Conservation (phyloP, 2,888 invertebrate genomes). For the Phrixothrix hirtus region DNA sequence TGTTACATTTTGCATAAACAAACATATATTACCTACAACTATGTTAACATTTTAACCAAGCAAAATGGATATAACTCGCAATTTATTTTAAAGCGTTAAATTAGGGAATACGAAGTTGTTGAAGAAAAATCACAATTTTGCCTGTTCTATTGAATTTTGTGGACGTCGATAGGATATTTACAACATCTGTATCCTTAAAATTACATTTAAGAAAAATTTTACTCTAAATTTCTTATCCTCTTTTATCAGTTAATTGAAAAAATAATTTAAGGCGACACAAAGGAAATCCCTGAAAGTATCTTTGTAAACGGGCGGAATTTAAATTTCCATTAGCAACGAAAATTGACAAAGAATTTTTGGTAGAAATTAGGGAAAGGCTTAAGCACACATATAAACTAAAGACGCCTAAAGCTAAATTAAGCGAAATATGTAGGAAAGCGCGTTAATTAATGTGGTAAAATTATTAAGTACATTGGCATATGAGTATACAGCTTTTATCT, state of each 20-base stretch:
- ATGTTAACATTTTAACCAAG: too few relatives aligned
- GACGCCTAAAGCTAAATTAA: slow-evolving; percentile 18
- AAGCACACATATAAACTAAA: slow-evolving; percentile 1
- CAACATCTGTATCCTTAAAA: slow-evolving; percentile 16
- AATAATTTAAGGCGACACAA: background rate
- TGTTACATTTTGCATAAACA: too few relatives aligned
- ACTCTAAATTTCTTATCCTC: slow-evolving; percentile 12
- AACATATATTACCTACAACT: too few relatives aligned
- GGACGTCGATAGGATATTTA: slow-evolving; percentile 20
- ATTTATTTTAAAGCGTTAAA: slow-evolving; percentile 21
- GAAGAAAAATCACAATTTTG: slow-evolving; percentile 27
- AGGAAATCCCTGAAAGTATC: background rate
- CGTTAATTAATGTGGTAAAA: slow-evolving; percentile 17
- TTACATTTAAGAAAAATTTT: slow-evolving; percentile 10
- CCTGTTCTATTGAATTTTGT: slow-evolving; percentile 23
- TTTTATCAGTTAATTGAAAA: slow-evolving; percentile 4
- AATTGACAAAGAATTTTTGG: too few relatives aligned
- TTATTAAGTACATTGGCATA: slow-evolving; percentile 16
- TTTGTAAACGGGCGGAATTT: background rate
- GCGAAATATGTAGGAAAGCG: slow-evolving; percentile 11
- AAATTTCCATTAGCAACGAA: too few relatives aligned
- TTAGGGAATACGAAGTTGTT: slow-evolving; percentile 18
- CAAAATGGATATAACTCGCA: too few relatives aligned
- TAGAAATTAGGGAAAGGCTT: slow-evolving; percentile 6
- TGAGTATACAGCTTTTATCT: slow-evolving; percentile 11